Base-by-base conservation (phyloP, 2,888 invertebrate genomes). In the Teinopalpus imperialis region DNA sequence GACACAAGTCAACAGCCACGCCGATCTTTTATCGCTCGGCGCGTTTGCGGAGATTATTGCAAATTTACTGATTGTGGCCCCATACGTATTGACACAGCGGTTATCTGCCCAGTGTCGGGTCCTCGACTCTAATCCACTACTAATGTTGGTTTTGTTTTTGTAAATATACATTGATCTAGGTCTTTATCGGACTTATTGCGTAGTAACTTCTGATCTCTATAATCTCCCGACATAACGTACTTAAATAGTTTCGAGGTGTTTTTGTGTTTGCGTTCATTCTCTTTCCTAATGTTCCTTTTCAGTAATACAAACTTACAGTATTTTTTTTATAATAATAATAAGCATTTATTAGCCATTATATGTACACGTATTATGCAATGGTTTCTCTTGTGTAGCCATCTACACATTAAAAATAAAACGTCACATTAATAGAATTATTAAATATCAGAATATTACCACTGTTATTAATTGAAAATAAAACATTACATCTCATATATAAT, bases 1-100 rank as follows among this genome's bases (percentile, higher is more conserved):
- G 8, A 8, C 63, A 63, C 61, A 48, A 0, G 5, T 65, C 68
- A 51, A 32, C 48, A 39, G 8, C 18, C 41, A 41, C 49, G 50
- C 54, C 49, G 52, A 59, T 56, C 62, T 64, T 72, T 72, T 74
- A 79, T 79, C 74, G 60, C 51, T 43, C 64, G 54, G 51, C 63
- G 66, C 66, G 72, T 74, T 76, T 69, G 67, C 67, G 37, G 63
- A 80, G 82, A 81, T 83, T 82, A 81, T 67, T 59, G 69, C 69
- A 69, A 78, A 76, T 78, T 79, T 73, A 73, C 73, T 69, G 72
- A 81, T 74, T 74, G 73, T 69, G 47, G 57, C 59, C 60, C 60
- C 51, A 43, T 57, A 61, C 58, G 64, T 77, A 80, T 80, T 80
- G 79, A 70, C 74, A 69, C 64, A 70, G 50, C 65, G 58, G 63